Conservation (phyloP, 2,888 invertebrate genomes). For the Caenorhabditis sp. region DNA sequence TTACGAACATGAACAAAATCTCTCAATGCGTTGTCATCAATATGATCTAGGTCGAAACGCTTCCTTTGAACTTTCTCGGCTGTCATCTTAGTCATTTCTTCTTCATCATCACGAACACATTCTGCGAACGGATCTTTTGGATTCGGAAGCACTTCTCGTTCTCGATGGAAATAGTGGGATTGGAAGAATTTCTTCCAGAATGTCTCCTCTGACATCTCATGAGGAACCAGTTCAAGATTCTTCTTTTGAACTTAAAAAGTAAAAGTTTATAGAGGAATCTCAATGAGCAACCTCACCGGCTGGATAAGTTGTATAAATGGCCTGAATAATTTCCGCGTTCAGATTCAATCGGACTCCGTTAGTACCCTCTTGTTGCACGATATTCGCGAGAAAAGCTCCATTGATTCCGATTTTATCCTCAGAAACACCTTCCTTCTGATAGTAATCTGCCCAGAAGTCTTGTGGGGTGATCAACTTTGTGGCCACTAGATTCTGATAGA, state of each 20-base stretch:
- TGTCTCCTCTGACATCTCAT: conserved; percentile 94
- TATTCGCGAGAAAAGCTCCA: conserved; percentile 86
- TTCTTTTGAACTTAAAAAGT: conserved; percentile 90
- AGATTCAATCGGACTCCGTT: conserved; percentile 89
- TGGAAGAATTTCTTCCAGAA: conserved; percentile 99
- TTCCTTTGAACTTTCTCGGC: conserved; percentile 67
- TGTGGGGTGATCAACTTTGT: conserved; percentile 96
- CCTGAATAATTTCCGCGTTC: conserved; percentile 96
- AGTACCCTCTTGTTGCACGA: conserved; percentile 79
- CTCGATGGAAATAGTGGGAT: conserved; percentile 92
- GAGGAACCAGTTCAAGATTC: conserved; percentile 96
- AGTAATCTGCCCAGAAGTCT: conserved; percentile 91
- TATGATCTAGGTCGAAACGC: conserved; percentile 72
- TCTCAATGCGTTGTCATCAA: conserved; percentile 66
- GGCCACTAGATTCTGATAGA: conserved; percentile 97
- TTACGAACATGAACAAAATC: conserved; percentile 63
- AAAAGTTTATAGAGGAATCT: neutral
- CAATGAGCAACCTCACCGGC: conserved; percentile 86
- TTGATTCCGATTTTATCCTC: conserved; percentile 89
- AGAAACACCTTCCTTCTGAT: conserved; percentile 66
- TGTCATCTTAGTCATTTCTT: conserved; percentile 82
- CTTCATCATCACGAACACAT: conserved; percentile 96
- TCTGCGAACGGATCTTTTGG: conserved; percentile 96
- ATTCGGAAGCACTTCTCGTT: conserved; percentile 85
- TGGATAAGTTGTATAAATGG: conserved; percentile 99